phyloP scores from a whole-genome alignment of 1,140 invertebrate genomes.

The Drosophila sulfurigaster region DNA sequence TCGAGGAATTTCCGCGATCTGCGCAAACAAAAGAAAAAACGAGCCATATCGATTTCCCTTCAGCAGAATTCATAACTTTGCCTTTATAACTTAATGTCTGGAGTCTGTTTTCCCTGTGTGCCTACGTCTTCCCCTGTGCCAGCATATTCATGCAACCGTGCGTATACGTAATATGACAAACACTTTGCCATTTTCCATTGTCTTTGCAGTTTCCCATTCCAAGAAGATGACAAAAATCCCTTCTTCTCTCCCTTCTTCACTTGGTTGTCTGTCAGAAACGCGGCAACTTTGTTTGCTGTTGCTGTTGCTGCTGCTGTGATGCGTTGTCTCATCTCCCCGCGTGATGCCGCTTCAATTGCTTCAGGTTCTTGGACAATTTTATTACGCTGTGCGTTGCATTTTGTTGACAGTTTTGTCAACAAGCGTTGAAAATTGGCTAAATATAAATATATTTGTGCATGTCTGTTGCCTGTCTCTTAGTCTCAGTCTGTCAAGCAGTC shows the following conservation, averaged over 20 bases:
- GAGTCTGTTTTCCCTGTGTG: neutral
- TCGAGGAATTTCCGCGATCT: neutral
- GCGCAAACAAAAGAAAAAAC: neutral
- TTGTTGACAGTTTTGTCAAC: conserved; percentile 84
- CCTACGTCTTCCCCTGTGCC: neutral
- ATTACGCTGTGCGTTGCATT: conserved; percentile 82
- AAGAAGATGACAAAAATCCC: neutral
- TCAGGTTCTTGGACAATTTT: conserved; percentile 78
- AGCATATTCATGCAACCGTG: conserved; percentile 31
- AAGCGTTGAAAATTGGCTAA: conserved; percentile 85
- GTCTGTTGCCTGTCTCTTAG: conserved; percentile 37
- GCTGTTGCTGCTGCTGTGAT: neutral
- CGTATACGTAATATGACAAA: conserved; percentile 81
- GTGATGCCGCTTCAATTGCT: conserved; percentile 41
- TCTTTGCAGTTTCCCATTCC: neutral
- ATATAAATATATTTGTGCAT: conserved; percentile 79
- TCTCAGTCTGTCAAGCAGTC: neutral
- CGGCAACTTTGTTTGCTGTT: conserved; percentile 60
- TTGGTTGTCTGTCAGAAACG: conserved; percentile 45
- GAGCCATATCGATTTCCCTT: conserved; percentile 2
- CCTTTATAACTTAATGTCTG: neutral
- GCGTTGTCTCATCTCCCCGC: neutral
- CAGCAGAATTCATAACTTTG: neutral
- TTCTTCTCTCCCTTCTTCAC: neutral
- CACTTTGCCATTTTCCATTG: conserved; percentile 32